Conservation (phyloP, 1,140 invertebrate genomes). For the Agrilus planipennis region DNA sequence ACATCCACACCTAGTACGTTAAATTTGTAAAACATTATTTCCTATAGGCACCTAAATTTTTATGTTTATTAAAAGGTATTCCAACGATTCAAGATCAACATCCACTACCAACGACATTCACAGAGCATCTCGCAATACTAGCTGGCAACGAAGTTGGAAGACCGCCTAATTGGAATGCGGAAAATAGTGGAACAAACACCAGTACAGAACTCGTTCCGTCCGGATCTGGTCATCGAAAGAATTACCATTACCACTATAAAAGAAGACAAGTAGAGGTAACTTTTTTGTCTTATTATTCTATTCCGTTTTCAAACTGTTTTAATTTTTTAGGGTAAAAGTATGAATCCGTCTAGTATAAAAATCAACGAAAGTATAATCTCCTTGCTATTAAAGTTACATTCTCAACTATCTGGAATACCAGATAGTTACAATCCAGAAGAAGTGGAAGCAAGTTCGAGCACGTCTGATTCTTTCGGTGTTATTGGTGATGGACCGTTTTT, state of each 20-base stretch:
- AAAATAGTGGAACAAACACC: slow-evolving; percentile 23
- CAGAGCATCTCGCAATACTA: slow-evolving; percentile 13
- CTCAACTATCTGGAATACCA: slow-evolving; percentile 69
- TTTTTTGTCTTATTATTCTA: neutral
- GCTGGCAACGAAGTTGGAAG: slow-evolving; percentile 44
- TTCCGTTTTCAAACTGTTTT: neutral
- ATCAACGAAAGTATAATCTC: slow-evolving; percentile 88
- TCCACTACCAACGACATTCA: slow-evolving; percentile 35
- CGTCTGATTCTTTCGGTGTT: slow-evolving; percentile 13
- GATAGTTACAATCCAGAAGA: slow-evolving; percentile 62
- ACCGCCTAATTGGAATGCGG: slow-evolving; percentile 9
- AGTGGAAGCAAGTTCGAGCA: slow-evolving; percentile 29
- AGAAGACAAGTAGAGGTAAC: slow-evolving; percentile 16
- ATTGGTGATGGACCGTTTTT: slow-evolving; percentile 83
- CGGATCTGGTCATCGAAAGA: slow-evolving; percentile 30
- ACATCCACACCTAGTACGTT: neutral
- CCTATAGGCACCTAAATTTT: no score
- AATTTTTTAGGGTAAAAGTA: neutral
- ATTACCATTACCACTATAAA: slow-evolving; percentile 12
- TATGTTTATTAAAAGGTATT: no score
- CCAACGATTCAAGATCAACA: neutral
- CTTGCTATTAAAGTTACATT: slow-evolving; percentile 83
- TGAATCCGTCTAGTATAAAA: slow-evolving; percentile 42
- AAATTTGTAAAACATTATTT: no score
- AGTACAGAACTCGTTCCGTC: slow-evolving; percentile 40